A percentile compares a stretch with the other conserved stretches of the same genome.
Evolutionary conservation across 2,888 invertebrate species (phyloP).

Genomic region (Julus scanicus): DNA sequence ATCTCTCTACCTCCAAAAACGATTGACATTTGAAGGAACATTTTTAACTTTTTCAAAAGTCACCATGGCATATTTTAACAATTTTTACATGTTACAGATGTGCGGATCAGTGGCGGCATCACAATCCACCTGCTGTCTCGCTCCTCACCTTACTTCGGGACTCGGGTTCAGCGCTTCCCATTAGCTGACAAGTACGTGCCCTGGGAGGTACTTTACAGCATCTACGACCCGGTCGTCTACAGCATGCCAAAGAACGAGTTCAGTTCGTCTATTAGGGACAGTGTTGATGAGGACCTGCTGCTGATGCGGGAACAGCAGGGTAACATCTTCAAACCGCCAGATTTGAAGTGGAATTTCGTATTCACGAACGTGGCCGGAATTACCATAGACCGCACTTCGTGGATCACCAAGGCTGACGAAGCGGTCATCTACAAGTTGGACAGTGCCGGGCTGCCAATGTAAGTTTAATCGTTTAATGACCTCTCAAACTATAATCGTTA

Average conservation of each 20-base stretch:
- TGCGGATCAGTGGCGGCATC: slow-evolving; percentile 50
- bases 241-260: slow-evolving; percentile 63
- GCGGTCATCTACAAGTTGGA: slow-evolving; percentile 60
- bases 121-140: slow-evolving; percentile 64
- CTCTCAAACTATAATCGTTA: not conserved
- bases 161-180: slow-evolving; percentile 65
- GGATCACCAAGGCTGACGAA: slow-evolving; percentile 59
- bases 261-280: slow-evolving; percentile 61
- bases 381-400: slow-evolving; percentile 61
- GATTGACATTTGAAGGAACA: not conserved
- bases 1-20: too few species aligned
- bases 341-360: slow-evolving; percentile 61
- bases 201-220: slow-evolving; percentile 65
- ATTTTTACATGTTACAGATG: slow-evolving; percentile 50
- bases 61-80: not conserved
- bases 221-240: slow-evolving; percentile 65
- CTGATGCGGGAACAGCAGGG: slow-evolving; percentile 59
- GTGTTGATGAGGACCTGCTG: slow-evolving; percentile 65
- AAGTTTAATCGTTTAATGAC: slow-evolving; percentile 37
- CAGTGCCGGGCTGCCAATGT: slow-evolving; percentile 61
- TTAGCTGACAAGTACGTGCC: slow-evolving; percentile 67
- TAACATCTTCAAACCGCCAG: slow-evolving; percentile 58
- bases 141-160: slow-evolving; percentile 65
- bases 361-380: slow-evolving; percentile 61
- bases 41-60: not conserved